phyloP scores from a whole-genome alignment of 2,888 invertebrate genomes.

The Congeria kusceri region DNA sequence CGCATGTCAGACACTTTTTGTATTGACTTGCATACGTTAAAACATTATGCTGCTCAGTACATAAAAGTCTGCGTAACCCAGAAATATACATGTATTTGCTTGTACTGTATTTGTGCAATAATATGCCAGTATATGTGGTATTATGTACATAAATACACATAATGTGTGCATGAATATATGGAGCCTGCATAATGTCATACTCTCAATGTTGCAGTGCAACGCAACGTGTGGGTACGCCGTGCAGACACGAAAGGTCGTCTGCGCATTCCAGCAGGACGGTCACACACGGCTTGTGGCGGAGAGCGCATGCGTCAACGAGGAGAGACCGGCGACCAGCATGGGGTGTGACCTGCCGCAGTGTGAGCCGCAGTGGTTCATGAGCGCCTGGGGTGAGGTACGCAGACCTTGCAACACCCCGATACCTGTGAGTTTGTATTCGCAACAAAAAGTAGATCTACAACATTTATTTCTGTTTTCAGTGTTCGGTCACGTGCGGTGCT shows the following conservation, averaged over 20 bases:
- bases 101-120: too few species aligned
- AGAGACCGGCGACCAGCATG: constrained; percentile 67
- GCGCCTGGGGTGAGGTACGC: constrained; percentile 75
- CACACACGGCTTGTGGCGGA: constrained; percentile 64
- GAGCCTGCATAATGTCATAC: too few species aligned
- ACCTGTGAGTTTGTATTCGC: too few species aligned
- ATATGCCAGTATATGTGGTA: too few species aligned
- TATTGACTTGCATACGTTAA: neutral
- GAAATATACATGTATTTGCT: too few species aligned
- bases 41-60: neutral
- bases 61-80: too few species aligned
- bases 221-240: constrained; percentile 73
- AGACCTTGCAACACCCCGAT: too few species aligned
- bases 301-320: constrained; percentile 65
- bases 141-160: too few species aligned
- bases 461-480: constrained; percentile 86
- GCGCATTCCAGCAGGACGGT: constrained; percentile 60
- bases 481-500: constrained; percentile 89
- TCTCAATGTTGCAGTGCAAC: constrained; percentile 70
- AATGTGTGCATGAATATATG: too few species aligned
- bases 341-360: constrained; percentile 64
- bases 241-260: constrained; percentile 70
- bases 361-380: constrained; percentile 74
- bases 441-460: too few species aligned
- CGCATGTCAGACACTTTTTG: constrained; percentile 61